Percentiles rank a stretch among this genome's conserved stretches.
Evolutionary conservation across 2,797 vertebrate genomes (phyloP).

Genomic region (Monodelphis domestica): DNA sequence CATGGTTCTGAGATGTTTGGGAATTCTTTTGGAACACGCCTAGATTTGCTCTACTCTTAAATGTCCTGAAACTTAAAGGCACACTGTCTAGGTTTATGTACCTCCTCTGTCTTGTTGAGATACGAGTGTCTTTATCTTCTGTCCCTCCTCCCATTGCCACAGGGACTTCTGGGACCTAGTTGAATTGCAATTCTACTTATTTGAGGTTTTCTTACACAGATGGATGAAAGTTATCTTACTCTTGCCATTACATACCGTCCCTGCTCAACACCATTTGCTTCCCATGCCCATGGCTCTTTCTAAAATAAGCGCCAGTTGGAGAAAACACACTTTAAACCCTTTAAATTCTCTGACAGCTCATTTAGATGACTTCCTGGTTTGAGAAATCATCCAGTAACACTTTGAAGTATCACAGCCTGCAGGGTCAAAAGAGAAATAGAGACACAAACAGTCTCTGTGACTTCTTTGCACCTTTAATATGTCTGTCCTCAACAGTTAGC

Average conservation of each 20-base stretch:
- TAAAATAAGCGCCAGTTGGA: not conserved
- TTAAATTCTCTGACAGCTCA: not conserved
- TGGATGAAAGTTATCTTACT: not conserved
- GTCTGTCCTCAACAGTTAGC: not conserved
- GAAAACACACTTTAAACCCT: not conserved
- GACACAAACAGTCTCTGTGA: slow-evolving; percentile 1
- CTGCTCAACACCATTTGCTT: not conserved
- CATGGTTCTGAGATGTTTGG: not conserved
- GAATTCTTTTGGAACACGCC: not conserved
- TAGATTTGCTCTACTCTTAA: not conserved
- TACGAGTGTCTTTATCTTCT: not conserved
- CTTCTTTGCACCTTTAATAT: slow-evolving; percentile 25
- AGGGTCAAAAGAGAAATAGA: slow-evolving; percentile 2
- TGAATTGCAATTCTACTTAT: not conserved
- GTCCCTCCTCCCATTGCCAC: not conserved
- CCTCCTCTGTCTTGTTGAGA: not conserved
- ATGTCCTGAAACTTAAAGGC: not conserved
- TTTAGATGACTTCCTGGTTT: not conserved
- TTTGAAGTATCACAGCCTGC: not conserved
- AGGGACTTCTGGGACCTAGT: not conserved
- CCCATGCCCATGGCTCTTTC: not conserved
- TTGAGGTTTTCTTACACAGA: not conserved
- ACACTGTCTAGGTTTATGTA: not conserved
- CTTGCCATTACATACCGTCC: not conserved
- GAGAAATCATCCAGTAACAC: not conserved